These are phyloP conservation scores for Pelvicachromis taeniatus DNA, from an alignment of 2,113 vertebrate genomes.

Conservation along the genomic window DNA sequence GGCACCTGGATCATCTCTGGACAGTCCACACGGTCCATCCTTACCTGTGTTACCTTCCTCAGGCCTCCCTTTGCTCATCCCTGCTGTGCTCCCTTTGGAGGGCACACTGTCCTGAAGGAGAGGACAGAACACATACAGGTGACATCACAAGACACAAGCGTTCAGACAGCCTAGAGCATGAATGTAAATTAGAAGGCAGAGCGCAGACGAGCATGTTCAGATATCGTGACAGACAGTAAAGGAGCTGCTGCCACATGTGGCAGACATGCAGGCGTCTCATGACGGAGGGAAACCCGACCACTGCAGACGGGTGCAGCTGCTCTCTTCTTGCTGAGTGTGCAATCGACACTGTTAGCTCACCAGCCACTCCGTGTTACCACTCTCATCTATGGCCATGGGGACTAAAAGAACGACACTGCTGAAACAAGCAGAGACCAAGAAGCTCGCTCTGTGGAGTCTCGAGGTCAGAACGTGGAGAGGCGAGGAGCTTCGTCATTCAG, in stretches of 20 bases:
- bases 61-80: neutral
- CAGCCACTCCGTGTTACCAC: neutral
- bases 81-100: constrained; percentile 23
- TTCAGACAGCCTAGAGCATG: neutral
- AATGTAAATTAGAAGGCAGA: neutral
- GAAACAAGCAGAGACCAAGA: neutral
- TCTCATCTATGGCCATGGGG: neutral
- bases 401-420: neutral
- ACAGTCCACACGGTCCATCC: neutral
- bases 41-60: constrained; percentile 33
- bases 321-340: neutral
- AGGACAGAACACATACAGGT: neutral
- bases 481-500: neutral
- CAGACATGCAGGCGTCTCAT: neutral
- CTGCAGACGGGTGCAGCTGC: neutral
- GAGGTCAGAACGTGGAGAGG: neutral
- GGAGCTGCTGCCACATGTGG: too few species aligned
- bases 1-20: too few species aligned
- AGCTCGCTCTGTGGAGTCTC: neutral
- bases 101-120: constrained; percentile 29
- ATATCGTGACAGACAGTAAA: neutral
- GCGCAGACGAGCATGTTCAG: too few species aligned
- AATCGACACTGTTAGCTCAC: neutral
- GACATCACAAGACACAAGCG: neutral
- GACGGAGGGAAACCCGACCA: neutral